These are phyloP conservation scores for Pterophyllum scalare DNA, from an alignment of 2,113 vertebrate genomes.

Conservation along the genomic window DNA sequence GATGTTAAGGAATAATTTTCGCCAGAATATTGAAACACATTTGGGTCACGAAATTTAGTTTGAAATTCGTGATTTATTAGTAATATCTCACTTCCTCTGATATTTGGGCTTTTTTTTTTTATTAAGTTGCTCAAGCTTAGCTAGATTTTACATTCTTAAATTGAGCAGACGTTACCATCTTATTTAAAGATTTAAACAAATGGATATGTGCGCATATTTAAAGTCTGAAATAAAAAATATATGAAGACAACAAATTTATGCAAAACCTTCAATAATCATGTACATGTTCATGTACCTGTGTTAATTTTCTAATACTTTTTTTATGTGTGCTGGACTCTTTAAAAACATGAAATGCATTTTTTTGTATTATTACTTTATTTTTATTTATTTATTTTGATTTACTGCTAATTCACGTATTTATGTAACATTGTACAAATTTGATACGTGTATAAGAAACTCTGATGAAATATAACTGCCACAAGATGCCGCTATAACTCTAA, in stretches of 20 bases:
- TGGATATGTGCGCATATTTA: neutral
- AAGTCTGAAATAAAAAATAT: neutral
- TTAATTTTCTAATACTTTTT: neutral
- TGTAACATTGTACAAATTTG: neutral
- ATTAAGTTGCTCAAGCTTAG: neutral
- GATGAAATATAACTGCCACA: neutral
- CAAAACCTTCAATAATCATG: neutral
- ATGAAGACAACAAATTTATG: neutral
- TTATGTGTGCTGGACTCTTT: neutral
- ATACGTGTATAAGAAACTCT: neutral
- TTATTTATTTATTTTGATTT: neutral
- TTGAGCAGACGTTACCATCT: neutral
- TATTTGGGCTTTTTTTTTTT: too few species aligned
- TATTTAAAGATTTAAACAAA: neutral
- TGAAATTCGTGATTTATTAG: too few species aligned
- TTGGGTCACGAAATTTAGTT: neutral
- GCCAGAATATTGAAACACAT: neutral
- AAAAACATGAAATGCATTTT: neutral
- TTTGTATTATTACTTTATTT: neutral
- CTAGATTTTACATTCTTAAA: neutral
- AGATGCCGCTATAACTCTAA: conserved; percentile 12
- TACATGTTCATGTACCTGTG: neutral
- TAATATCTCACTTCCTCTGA: too few species aligned
- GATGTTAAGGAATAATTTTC: neutral
- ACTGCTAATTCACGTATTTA: neutral